Base-by-base conservation (phyloP, 2,888 invertebrate genomes). In the Dilophus febrilis region DNA sequence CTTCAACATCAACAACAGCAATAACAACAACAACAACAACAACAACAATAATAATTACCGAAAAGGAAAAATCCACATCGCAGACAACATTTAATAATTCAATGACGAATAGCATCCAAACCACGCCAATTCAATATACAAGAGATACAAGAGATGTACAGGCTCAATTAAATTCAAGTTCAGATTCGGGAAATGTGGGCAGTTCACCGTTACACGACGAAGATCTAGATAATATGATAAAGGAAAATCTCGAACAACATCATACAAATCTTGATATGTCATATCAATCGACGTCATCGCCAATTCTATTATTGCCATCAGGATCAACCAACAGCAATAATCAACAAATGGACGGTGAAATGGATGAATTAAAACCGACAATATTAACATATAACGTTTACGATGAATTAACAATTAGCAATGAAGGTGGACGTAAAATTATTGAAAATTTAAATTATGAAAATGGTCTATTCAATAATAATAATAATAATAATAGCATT, bases 121-220 rank as follows among this genome's bases (percentile, higher is more conserved):
- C n/a, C n/a, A n/a, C n/a, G n/a, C n/a, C n/a, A n/a, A n/a, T n/a
- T n/a, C n/a, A n/a, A n/a, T n/a, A n/a, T n/a, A n/a, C n/a, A n/a
- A n/a, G n/a, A n/a, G n/a, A 40, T 22, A 36, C 42, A 35, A 37
- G 35, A 29, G 40, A 40, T 26, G 35, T 14, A 40, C 29, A 37
- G 19, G n/a, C 33, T n/a, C 27, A 16, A 18, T 27, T 37, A 30
- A 35, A 26, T 37, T 3, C 37, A 16, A 14, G 40, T 44, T 27
- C 35, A 61, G 60, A 61, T 44, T 61, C 62, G 18, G 61, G 61
- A 38, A 61, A 61, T 35, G 60, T 58, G 29, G 59, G 56, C 35
- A 61, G 62, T 48, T 60, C 62, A 16, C 55, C 57, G 8, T 59
- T 57, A 32, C 50, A 51, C 12, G 33, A 36, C 3, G 26, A 30